Base-by-base conservation (phyloP, 2,113 vertebrate species). In the Crotalus horridus region DNA sequence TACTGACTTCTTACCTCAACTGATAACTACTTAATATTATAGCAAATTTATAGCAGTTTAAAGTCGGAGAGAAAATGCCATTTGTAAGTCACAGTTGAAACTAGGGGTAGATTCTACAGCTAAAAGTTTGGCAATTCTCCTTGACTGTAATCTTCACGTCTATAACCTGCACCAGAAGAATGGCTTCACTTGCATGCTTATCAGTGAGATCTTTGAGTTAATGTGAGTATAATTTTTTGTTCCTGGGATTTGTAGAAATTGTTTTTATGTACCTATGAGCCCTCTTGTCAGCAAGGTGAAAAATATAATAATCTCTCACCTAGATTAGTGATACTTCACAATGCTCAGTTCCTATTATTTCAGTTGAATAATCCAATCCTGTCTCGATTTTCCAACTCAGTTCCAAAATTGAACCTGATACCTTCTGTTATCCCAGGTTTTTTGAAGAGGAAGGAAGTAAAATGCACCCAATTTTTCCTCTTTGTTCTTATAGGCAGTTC, bases 81-180 rank as follows among this genome's bases (percentile, higher is more conserved):
- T 86, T 58, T 2, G 0, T 1, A 33, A 26, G 39, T 92, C 24
- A 51, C 7, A 39, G 39, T n/a, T 90, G n/a, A 39, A 93, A 55
- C 6, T 3, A 43, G 21, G 39, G 26, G 39, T 55, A 20, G 64
- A 29, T 93, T 51, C 88, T 61, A 46, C 64, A 89, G 9, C 51
- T 5, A 43, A 15, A n/a, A 74, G 9, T 89, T 56, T 26, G 43
- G 20, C 29, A 92, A 11, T 96, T 95, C 90, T 93, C 92, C 94
- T 95, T 97, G 94, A 97, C 97, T 94, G 95, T 96, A 96, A 94
- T 95, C 91, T 48, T 74, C 92, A 99, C 98, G 96, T 99, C 93
- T 99, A 99, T 98, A 99, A 99, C 95, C 97, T 99, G 94, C 99
- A 99, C 95, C 99, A 99, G 98, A 99, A 99, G 98, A 99, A 99